Base-by-base conservation (phyloP, 2,888 invertebrate genomes). In the Caenorhabditis plicata region DNA sequence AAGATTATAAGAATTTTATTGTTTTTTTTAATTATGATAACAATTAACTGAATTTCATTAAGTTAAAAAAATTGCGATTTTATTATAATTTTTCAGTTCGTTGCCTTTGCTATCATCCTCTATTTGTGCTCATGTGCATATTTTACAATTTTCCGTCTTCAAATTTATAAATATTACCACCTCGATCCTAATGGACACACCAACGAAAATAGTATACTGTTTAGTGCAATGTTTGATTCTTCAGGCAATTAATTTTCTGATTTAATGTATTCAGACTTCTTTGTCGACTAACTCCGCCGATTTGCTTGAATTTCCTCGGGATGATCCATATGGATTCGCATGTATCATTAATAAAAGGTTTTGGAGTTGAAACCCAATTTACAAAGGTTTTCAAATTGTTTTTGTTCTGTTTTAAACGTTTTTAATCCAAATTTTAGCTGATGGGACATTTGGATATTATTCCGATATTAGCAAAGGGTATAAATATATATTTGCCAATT, bases 361-460 rank as follows among this genome's bases (percentile, higher is more conserved):
- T 65, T 23, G 76, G 75, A 11, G 73, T 75, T 7, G 95, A 86
- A 84, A 96, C 96, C 0, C 88, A 90, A 74, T 98, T 96, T 80
- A 98, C 96, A 0, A 89, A 90, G 81, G 85, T 85, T n/a, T 7
- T 4, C n/a, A 38, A 17, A 20, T 19, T 46, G 13, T 47, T 26
- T n/a, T 42, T 17, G 42, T 43, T 15, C 5, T 11, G 20, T 20
- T 20, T 39, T 8, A 5, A 9, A 17, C n/a, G 5, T 39, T 11
- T 9, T 13, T 7, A 19, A 9, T 39, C 42, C 50, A n/a, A n/a
- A n/a, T 62, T 77, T 39, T 73, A 85, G 87, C 88, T 94, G 73
- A 98, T 98, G 96, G 98, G 98, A 0, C 96, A 98, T 82, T 92
- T 98, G 93, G 95, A 96, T 83, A 93, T 98, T 0, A 88, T 99